phyloP scores from a whole-genome alignment of 1,140 invertebrate species.

The Drosophila chauvacae region DNA sequence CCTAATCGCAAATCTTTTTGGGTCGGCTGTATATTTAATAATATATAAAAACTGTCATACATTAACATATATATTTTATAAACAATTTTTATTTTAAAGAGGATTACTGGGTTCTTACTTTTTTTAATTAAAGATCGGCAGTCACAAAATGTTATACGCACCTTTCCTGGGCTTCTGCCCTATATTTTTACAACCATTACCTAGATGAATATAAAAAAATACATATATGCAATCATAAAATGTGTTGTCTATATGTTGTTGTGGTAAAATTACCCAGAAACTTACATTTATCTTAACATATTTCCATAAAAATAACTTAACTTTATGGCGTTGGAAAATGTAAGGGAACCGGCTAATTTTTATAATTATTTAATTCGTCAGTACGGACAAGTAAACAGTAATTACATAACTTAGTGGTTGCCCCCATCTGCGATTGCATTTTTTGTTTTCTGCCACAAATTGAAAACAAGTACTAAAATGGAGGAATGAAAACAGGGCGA shows the following conservation, averaged over 20 bases:
- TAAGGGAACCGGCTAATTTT: slow-evolving; percentile 44
- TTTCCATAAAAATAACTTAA: slow-evolving; percentile 42
- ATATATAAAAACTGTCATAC: too few species aligned
- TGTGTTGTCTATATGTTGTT: not conserved
- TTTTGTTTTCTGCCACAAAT: slow-evolving; percentile 46
- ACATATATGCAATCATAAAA: not conserved
- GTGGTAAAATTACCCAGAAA: not conserved
- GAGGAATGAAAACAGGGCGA: slow-evolving; percentile 22
- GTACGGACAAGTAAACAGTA: slow-evolving; percentile 44
- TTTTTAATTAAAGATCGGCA: not conserved
- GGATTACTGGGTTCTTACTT: not conserved
- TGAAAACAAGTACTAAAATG: slow-evolving; percentile 69
- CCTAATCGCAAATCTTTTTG: too few species aligned
- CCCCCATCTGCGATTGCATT: slow-evolving; percentile 20
- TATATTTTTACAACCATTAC: not conserved
- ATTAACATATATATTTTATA: not conserved
- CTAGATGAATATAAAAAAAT: not conserved
- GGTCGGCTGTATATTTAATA: too few species aligned
- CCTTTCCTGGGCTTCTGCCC: too few species aligned
- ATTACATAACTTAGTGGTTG: slow-evolving; percentile 39
- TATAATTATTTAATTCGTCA: slow-evolving; percentile 66
- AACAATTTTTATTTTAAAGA: not conserved
- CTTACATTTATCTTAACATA: slow-evolving; percentile 8
- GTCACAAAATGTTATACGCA: not conserved
- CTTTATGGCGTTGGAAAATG: slow-evolving; percentile 19